A percentile compares a stretch with the other conserved stretches of the same genome.
These are phyloP conservation scores for Erannis defoliaria DNA, from an alignment of 2,888 invertebrate genomes.

Conservation along the genomic window DNA sequence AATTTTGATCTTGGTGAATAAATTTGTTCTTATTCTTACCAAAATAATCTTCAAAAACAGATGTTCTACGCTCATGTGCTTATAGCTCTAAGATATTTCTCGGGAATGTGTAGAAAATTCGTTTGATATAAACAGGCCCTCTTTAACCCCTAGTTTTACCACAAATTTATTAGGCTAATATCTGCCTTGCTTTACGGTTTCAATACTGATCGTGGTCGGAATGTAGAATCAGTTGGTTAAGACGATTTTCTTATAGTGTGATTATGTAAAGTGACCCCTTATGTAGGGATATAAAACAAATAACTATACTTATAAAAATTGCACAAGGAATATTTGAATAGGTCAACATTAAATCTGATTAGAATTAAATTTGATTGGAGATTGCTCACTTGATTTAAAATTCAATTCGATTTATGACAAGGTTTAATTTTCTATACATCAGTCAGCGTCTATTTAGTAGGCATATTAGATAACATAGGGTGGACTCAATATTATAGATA, in stretches of 20 bases:
- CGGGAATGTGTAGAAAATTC: conserved; percentile 49
- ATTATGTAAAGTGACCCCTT: background rate
- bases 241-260: background rate
- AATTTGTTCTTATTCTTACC: too few relatives aligned
- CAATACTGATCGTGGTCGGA: conserved; percentile 35
- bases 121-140: conserved; percentile 44
- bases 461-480: too few relatives aligned
- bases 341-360: too few relatives aligned
- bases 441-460: too few relatives aligned
- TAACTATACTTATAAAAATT: too few relatives aligned
- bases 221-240: conserved; percentile 15
- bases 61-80: background rate
- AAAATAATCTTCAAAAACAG: background rate
- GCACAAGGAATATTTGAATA: too few relatives aligned
- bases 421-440: too few relatives aligned
- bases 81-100: conserved; percentile 34
- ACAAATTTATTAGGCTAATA: conserved; percentile 36
- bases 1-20: too few relatives aligned
- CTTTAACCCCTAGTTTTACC: conserved; percentile 18
- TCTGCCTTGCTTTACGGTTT: conserved; percentile 25
- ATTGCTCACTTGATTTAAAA: too few relatives aligned
- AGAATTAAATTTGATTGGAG: too few relatives aligned
- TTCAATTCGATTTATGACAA: too few relatives aligned
- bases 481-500: too few relatives aligned
- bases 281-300: background rate